Base-by-base conservation (phyloP, 2,113 vertebrate species). In the Strix uralensis region DNA sequence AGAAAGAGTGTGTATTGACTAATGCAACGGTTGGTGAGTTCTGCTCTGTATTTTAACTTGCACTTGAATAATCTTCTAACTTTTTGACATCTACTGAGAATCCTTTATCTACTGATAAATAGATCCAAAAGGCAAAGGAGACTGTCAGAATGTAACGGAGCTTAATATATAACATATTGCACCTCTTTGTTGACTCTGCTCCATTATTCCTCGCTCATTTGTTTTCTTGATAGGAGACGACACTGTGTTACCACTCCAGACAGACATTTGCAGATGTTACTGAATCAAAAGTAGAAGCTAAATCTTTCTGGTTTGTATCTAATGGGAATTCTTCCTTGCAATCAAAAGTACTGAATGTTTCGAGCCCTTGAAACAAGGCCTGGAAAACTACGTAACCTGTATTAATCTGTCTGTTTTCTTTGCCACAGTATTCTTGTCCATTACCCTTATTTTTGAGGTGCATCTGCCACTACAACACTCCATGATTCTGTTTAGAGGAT, bases 201-300 rank as follows among this genome's bases (percentile, higher is more conserved):
- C 54, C 42, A 6, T 94, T 70, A 91, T 77, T 89, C 54, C 46
- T 70, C 40, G 29, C 12, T 86, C 47, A 11, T 88, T 92, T 92
- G 66, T 89, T 89, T 94, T 66, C 63, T 55, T 88, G 40, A 80
- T 82, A 73, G 74, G 42, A 95, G 46, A 36, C 19, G 46, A 36
- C 19, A 51, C 57, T 36, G 26, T 30, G 27, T 91, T 95, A 78
- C 75, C 73, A 46, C 80, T 93, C 49, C 83, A 93, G 75, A 81
- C 49, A 70, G 75, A 36, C 49, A 36, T 55, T 82, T 91, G 70
- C 80, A 82, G 73, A 72, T 84, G 81, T 84, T 74, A 75, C 49
- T 38, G 49, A 82, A 72, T 81, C 57, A 92, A 72, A 95, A 92
- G 58, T 82, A 79, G 83, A 91, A 87, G 52, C 46, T 84, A 77